phyloP scores from a whole-genome alignment of 2,888 invertebrate species.

The Dryocosmus kuriphilus region DNA sequence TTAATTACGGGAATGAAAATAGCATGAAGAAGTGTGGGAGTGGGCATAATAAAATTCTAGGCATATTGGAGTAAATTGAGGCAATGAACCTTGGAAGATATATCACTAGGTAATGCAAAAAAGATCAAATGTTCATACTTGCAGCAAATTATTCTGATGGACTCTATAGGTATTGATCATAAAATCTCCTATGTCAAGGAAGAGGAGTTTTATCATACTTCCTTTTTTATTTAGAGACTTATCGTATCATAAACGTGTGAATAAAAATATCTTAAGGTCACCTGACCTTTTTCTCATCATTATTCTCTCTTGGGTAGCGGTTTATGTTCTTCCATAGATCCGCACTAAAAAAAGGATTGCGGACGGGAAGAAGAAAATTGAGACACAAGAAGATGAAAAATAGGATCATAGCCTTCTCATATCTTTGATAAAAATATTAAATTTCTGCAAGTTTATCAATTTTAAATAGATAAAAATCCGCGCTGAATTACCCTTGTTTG shows the following conservation, averaged over 20 bases:
- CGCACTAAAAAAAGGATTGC: slow-evolving; percentile 32
- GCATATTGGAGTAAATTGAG: background rate
- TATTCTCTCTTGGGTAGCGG: slow-evolving; percentile 37
- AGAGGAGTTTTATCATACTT: background rate
- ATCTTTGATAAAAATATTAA: no score
- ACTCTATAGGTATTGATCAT: background rate
- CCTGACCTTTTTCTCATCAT: slow-evolving; percentile 40
- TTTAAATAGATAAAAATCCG: no score
- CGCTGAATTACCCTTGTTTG: no score
- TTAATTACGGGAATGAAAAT: background rate
- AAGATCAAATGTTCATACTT: background rate
- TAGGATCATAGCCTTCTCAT: background rate
- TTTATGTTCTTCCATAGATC: slow-evolving; percentile 34
- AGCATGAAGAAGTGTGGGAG: background rate
- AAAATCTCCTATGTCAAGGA: background rate
- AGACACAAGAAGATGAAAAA: slow-evolving; percentile 1
- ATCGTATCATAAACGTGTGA: background rate
- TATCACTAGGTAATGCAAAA: background rate
- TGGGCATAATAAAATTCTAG: background rate
- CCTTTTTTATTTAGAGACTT: background rate
- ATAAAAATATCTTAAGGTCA: slow-evolving; percentile 17
- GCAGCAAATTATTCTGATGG: background rate
- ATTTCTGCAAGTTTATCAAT: no score
- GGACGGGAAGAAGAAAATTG: background rate
- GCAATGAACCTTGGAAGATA: background rate